A percentile compares a stretch with the other conserved stretches of the same genome.
These are phyloP conservation scores for Falco novaeseelandiae DNA, from an alignment of 2,797 vertebrate genomes.

Conservation along the genomic window DNA sequence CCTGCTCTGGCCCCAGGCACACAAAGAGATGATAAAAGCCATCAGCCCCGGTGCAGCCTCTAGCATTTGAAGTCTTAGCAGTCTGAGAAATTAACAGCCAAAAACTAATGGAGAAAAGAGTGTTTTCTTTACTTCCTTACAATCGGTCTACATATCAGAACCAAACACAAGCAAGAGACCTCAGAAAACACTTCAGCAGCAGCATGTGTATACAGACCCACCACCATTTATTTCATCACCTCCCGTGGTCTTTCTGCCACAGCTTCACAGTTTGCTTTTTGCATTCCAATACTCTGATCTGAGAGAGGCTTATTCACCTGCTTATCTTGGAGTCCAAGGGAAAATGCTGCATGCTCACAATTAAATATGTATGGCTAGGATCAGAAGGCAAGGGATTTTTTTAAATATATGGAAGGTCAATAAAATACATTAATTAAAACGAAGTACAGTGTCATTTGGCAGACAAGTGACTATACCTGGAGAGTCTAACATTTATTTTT, in stretches of 20 bases:
- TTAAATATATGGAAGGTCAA: neutral
- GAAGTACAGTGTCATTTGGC: neutral
- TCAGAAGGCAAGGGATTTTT: neutral
- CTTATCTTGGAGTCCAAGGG: neutral
- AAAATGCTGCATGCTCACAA: neutral
- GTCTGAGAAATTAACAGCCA: neutral
- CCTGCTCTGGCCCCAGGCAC: neutral
- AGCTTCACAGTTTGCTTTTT: neutral
- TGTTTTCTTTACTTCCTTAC: neutral
- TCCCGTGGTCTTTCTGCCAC: neutral
- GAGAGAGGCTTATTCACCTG: neutral
- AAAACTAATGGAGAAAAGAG: neutral
- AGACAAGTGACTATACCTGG: neutral
- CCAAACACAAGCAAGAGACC: neutral
- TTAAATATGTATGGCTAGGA: neutral
- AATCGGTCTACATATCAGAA: neutral
- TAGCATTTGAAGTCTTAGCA: neutral
- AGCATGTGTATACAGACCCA: neutral
- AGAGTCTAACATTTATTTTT: neutral
- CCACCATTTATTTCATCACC: neutral
- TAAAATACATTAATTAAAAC: neutral
- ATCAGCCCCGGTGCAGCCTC: neutral
- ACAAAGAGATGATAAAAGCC: neutral
- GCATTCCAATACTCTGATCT: neutral
- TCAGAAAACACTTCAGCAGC: neutral